phyloP scores from a whole-genome alignment of 2,888 invertebrate genomes.

The Pyralis farinalis region DNA sequence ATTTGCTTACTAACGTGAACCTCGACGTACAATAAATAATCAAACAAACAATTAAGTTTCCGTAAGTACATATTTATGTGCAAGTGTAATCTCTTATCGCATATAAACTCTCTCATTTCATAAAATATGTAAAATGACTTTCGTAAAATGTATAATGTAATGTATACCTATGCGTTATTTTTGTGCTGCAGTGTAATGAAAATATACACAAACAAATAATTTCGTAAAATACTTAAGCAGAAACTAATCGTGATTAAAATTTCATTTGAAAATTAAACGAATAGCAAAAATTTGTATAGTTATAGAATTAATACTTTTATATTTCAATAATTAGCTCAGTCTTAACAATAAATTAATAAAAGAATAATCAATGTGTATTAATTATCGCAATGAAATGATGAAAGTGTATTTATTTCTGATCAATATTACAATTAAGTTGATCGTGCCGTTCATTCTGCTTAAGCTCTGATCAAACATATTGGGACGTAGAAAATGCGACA shows the following conservation, averaged over 20 bases:
- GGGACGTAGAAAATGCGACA: too few relatives aligned
- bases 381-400: slow-evolving; percentile 9
- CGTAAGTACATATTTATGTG: too few relatives aligned
- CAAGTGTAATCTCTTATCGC: too few relatives aligned
- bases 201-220: background rate
- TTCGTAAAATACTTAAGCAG: background rate
- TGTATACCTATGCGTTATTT: too few relatives aligned
- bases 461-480: background rate
- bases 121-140: too few relatives aligned
- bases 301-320: slow-evolving; percentile 9
- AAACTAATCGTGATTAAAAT: slow-evolving; percentile 2
- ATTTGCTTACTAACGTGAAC: too few relatives aligned
- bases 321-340: slow-evolving; percentile 56
- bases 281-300: slow-evolving; percentile 11
- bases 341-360: slow-evolving; percentile 58
- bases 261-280: slow-evolving; percentile 10
- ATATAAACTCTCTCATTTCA: too few relatives aligned
- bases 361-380: slow-evolving; percentile 28
- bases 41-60: too few relatives aligned
- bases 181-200: too few relatives aligned
- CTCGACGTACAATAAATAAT: too few relatives aligned
- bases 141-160: too few relatives aligned
- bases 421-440: background rate
- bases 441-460: background rate
- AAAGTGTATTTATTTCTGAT: background rate